Evolutionary conservation across 2,888 invertebrate genomes (phyloP), one percentile per base, ranked within the genome.

Genomic region (Hymenopus coronatus): DNA sequence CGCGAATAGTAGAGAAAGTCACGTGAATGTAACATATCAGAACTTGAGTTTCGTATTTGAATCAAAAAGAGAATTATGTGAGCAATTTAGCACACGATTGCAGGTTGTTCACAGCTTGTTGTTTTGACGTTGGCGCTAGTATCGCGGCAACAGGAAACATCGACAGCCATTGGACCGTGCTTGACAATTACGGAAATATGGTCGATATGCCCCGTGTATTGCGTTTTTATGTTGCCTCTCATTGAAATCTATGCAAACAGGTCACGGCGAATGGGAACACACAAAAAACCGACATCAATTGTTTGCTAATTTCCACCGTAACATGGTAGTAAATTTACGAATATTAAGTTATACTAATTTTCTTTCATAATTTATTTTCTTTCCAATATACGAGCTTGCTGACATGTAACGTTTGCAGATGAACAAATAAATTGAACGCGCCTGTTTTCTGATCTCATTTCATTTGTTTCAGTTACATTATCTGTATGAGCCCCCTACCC

Each of bases 261-360:
- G 54, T 70, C 54, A 70, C 20, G 20, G 15, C 54, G 54, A 54
- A 54, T 54, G 54, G 54, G 54, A 54, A 14, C 54, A 20, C 15
- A 20, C 14, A 15, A 70, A 70, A 70, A 15, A 70, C 2, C 54
- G 82, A 87, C 82, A n/a, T 3, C 82, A 30, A 82, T 87, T 87
- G 87, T 87, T 82, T 87, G 82, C 87, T 40, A 82, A 87, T 87
- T 87, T 82, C 40, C 82, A 82, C 82, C 30, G 28, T 82, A 82
- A 87, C 87, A 87, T 70, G 82, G 30, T 40, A 82, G 27, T 87
- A 82, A 82, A 82, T 87, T 82, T 14, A 82, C 20, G 54, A 70
- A 70, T 70, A 70, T 70, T 70, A 70, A 15, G 54, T 70, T 70
- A 70, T 20, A 70, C 54, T 70, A 70, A 70, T 70, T 70, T 25